Conservation (phyloP, 2,797 vertebrate genomes). For the Chanos chanos region DNA sequence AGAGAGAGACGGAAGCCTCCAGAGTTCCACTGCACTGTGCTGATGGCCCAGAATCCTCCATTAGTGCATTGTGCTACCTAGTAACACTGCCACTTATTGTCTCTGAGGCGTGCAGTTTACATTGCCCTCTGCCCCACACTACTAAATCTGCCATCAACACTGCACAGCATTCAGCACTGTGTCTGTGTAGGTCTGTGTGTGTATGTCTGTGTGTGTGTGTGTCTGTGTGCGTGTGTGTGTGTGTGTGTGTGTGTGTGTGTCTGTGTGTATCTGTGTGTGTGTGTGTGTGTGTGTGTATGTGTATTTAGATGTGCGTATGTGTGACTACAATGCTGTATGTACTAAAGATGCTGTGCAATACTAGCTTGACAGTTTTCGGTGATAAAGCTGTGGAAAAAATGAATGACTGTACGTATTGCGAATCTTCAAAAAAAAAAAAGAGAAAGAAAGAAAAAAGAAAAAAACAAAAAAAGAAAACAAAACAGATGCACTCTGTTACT, state of each 20-base stretch:
- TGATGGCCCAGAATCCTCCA: conserved; percentile 44
- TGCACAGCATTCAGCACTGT: conserved; percentile 34
- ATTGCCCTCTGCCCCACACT: conserved; percentile 62
- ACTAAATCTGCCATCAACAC: conserved; percentile 64
- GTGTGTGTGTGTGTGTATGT: conserved; percentile 8
- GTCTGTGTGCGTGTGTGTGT: conserved; percentile 8
- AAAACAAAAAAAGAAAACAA: too few relatives aligned
- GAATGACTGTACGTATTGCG: too few relatives aligned
- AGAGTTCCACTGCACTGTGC: conserved; percentile 4
- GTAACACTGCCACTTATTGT: conserved; percentile 62
- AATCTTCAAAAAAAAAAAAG: too few relatives aligned
- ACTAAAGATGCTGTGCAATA: too few relatives aligned
- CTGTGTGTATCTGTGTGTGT: too few relatives aligned
- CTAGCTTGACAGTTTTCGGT: too few relatives aligned
- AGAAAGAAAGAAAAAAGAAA: too few relatives aligned
- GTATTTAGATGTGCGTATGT: background rate
- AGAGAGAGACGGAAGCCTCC: background rate
- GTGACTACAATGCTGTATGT: background rate
- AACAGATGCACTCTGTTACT: too few relatives aligned
- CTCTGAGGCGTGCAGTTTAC: conserved; percentile 59
- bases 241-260: conserved; percentile 1
- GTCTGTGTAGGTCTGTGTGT: background rate
- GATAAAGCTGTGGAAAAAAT: too few relatives aligned
- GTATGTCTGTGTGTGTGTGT: background rate
- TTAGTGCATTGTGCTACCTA: conserved; percentile 58